These are phyloP conservation scores for Neocloeon triangulifer DNA, from an alignment of 1,140 invertebrate genomes.

Conservation along the genomic window DNA sequence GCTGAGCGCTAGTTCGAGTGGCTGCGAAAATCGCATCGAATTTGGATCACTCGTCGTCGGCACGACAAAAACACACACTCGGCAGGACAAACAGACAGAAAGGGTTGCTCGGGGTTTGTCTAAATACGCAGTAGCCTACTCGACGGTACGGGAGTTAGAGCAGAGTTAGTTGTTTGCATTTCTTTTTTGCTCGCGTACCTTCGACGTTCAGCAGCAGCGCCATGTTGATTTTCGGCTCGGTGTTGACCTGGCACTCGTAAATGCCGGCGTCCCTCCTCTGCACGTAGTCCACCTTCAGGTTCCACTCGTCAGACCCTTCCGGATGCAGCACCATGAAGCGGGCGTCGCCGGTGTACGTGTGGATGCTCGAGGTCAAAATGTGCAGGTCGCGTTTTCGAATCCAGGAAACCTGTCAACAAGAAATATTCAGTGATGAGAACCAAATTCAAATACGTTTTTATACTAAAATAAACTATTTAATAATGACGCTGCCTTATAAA, in stretches of 20 bases:
- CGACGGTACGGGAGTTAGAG: too few species aligned
- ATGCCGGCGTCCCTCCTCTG: constrained; percentile 65
- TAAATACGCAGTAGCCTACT: too few species aligned
- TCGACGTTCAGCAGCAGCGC: constrained; percentile 51
- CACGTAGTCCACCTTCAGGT: constrained; percentile 67
- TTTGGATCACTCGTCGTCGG: too few species aligned
- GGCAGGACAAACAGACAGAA: too few species aligned
- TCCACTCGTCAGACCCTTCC: constrained; percentile 75
- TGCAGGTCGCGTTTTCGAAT: constrained; percentile 75
- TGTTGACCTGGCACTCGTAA: constrained; percentile 59
- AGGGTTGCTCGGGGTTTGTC: too few species aligned
- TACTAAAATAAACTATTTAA: too few species aligned
- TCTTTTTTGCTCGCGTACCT: constrained; percentile 31
- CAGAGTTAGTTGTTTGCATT: constrained; percentile 8
- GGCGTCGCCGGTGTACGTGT: constrained; percentile 69
- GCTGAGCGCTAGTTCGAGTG: too few species aligned
- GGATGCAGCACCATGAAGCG: constrained; percentile 65
- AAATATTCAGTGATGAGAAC: too few species aligned
- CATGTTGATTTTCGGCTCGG: constrained; percentile 66
- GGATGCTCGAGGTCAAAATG: constrained; percentile 65
- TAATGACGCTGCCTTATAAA: not conserved
- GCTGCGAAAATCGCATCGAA: too few species aligned
- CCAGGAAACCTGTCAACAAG: constrained; percentile 73
- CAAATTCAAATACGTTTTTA: too few species aligned
- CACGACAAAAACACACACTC: too few species aligned